These are phyloP conservation scores for Drosophila malerkotliana DNA, from an alignment of 1,140 invertebrate species.

Conservation along the genomic window DNA sequence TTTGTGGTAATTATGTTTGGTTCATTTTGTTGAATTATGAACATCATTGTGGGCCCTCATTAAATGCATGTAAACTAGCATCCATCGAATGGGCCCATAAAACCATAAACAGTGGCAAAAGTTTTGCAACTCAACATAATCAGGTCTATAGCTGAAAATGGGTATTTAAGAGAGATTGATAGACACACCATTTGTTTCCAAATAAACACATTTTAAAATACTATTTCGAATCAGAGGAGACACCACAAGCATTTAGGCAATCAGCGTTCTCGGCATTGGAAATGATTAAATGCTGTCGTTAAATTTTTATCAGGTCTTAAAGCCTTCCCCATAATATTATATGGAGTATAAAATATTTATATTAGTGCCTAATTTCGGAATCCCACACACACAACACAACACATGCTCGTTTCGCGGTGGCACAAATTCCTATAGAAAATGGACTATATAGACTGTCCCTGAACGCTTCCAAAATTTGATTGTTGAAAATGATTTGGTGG, in stretches of 20 bases:
- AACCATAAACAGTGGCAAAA: conserved; percentile 35
- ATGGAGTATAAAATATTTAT: conserved; percentile 28
- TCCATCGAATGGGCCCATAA: conserved; percentile 52
- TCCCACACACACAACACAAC: neutral
- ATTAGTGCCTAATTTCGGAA: conserved; percentile 22
- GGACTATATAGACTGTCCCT: conserved; percentile 13
- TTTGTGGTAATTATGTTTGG: conserved; percentile 24
- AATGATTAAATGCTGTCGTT: conserved; percentile 26
- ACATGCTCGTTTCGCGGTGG: neutral
- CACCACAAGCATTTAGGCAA: neutral
- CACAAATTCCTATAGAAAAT: conserved; percentile 12
- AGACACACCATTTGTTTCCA: neutral
- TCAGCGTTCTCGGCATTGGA: neutral
- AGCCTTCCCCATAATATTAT: conserved; percentile 17
- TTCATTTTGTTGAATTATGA: conserved; percentile 23
- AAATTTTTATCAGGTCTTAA: conserved; percentile 34
- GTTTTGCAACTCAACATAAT: conserved; percentile 12
- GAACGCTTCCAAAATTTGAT: conserved; percentile 47
- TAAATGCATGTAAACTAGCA: conserved; percentile 64
- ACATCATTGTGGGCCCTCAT: conserved; percentile 48
- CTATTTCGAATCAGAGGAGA: neutral
- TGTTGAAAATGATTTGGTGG: conserved; percentile 50
- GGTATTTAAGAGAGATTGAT: conserved; percentile 1
- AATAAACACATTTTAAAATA: neutral
- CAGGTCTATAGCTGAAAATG: neutral